These are phyloP conservation scores for Colletes gigas DNA, from an alignment of 1,140 invertebrate genomes.

Conservation along the genomic window DNA sequence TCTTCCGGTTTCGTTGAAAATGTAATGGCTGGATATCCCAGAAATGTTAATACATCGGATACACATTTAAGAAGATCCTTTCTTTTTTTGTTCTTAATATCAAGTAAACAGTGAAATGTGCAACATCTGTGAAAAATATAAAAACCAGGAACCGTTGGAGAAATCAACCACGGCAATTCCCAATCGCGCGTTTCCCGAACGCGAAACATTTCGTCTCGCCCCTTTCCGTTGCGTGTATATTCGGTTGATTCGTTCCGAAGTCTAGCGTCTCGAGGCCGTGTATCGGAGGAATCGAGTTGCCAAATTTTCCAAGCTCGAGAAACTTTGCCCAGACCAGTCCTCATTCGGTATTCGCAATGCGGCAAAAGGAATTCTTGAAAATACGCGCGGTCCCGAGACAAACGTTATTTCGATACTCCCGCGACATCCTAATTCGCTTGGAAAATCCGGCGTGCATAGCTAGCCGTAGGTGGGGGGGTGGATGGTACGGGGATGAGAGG, in stretches of 20 bases:
- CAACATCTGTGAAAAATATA: too few species aligned
- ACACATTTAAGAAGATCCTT: too few species aligned
- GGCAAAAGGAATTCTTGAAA: slow-evolving; percentile 39
- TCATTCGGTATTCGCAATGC: slow-evolving; percentile 47
- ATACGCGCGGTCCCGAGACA: slow-evolving; percentile 39
- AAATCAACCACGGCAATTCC: too few species aligned
- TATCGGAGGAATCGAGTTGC: slow-evolving; percentile 29
- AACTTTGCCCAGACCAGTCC: slow-evolving; percentile 18
- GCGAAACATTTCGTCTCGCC: too few species aligned
- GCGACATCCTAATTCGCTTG: slow-evolving; percentile 60
- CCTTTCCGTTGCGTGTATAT: too few species aligned
- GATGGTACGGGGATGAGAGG: background rate
- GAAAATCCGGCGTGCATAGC: slow-evolving; percentile 34
- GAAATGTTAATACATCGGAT: too few species aligned
- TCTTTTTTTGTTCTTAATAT: too few species aligned
- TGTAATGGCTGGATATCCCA: too few species aligned
- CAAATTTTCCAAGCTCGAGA: slow-evolving; percentile 41
- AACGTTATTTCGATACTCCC: slow-evolving; percentile 58
- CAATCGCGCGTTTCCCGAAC: too few species aligned
- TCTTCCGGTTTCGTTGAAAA: background rate
- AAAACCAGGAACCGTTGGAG: too few species aligned
- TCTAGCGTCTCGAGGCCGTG: background rate
- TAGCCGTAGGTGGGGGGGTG: background rate
- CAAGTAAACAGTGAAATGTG: too few species aligned
- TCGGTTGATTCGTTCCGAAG: background rate